A percentile compares a stretch with the other conserved stretches of the same genome.
phyloP scores from a whole-genome alignment of 2,113 vertebrate genomes.

The Romanogobio albipinnatus region DNA sequence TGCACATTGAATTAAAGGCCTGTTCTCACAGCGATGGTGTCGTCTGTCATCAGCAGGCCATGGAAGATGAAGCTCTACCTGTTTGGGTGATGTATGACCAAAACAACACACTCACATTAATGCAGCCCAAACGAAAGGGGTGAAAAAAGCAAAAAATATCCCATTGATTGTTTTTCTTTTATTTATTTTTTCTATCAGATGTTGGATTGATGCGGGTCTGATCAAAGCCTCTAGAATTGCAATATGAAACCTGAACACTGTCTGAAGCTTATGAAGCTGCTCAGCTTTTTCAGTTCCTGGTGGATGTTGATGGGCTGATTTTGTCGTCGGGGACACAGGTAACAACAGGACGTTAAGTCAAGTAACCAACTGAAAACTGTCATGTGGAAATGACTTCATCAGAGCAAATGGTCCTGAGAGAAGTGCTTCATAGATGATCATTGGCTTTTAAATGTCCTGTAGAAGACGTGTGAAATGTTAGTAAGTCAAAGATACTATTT shows the following conservation, averaged over 20 bases:
- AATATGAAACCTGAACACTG: neutral
- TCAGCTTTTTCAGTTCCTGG: neutral
- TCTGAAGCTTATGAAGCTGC: neutral
- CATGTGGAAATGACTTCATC: slow-evolving; percentile 9
- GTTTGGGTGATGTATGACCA: slow-evolving; percentile 42
- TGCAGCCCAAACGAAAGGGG: slow-evolving; percentile 2
- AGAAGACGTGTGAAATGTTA: too few species aligned
- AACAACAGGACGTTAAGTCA: too few species aligned
- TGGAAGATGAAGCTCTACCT: slow-evolving; percentile 49
- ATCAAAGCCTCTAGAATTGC: neutral
- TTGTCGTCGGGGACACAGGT: neutral
- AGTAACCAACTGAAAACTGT: neutral
- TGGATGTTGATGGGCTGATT: neutral
- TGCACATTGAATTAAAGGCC: slow-evolving; percentile 54
- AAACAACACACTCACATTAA: slow-evolving; percentile 30
- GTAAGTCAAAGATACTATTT: too few species aligned
- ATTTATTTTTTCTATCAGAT: neutral
- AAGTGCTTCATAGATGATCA: neutral
- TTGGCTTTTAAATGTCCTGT: neutral
- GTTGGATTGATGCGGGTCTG: neutral
- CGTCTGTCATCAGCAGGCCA: slow-evolving; percentile 37
- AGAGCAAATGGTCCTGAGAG: slow-evolving; percentile 8
- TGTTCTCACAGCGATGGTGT: slow-evolving; percentile 29
- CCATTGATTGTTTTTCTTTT: neutral
- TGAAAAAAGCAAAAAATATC: neutral